Evolutionary conservation across 2,797 vertebrate species (phyloP), one percentile per base, ranked within the genome.

Genomic region (Channallabes apus): DNA sequence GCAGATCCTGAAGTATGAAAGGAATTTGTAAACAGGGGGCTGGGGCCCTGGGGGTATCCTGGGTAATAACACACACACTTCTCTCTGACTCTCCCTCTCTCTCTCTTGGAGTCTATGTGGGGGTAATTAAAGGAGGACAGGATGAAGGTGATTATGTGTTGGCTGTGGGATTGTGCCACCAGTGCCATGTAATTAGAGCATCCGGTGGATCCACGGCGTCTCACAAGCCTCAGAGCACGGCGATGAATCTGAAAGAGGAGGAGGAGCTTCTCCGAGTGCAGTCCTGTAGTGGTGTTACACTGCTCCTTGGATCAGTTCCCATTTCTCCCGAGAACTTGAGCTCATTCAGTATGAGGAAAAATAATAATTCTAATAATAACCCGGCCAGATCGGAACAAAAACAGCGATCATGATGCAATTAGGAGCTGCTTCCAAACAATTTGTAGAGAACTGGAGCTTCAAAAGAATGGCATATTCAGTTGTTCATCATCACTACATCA

Each of bases 101-200:
- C 15, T 32, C 3, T 35, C 18, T 62, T 18, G 4, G 15, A 11
- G 71, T 58, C 64, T 78, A 58, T 71, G 22, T 86, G 88, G 87
- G 86, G 54, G 71, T 90, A 91, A 92, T 89, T 88, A 89, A 91
- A 89, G 84, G 90, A 86, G 85, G 89, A 90, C 92, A 92, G 94
- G 92, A 94, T 92, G 91, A 91, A 90, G 89, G 89, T 90, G 90
- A 94, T 95, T 94, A 94, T 93, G 90, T 91, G 93, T 91, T 91
- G 91, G 92, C 91, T 91, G 91, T 83, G 78, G 72, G 88, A 84
- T 90, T 87, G 85, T 88, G 84, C 92, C 84, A 86, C 84, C 80
- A 89, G 84, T 73, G 89, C 89, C 78, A 86, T 94, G 91, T 93
- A 93, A 94, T 94, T 92, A 91, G 85, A 62, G 81, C 72, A 87